phyloP scores from a whole-genome alignment of 1,140 invertebrate genomes.

The Cecropterus lyciades region DNA sequence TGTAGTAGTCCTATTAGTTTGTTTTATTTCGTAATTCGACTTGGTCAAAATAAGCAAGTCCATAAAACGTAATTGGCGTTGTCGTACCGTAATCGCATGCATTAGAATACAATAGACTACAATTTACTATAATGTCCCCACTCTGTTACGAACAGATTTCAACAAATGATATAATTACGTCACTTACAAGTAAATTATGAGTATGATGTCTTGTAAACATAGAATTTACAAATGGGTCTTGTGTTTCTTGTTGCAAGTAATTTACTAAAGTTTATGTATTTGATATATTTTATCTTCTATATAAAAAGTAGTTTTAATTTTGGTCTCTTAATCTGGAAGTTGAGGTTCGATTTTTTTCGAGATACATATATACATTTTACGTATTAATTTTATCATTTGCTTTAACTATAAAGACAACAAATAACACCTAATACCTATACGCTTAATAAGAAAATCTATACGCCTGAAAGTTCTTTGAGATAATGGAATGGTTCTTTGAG shows the following conservation, averaged over 20 bases:
- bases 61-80: constrained; percentile 16
- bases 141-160: constrained; percentile 20
- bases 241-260: background rate
- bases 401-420: too few species aligned
- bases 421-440: too few species aligned
- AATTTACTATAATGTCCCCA: constrained; percentile 28
- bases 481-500: too few species aligned
- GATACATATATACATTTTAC: too few species aligned
- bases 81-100: constrained; percentile 20
- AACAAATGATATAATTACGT: constrained; percentile 29
- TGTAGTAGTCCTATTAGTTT: background rate
- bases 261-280: too few species aligned
- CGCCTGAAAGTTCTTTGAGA: too few species aligned
- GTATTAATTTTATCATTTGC: too few species aligned
- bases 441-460: too few species aligned
- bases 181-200: constrained; percentile 19
- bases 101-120: constrained; percentile 33
- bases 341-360: too few species aligned
- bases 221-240: background rate
- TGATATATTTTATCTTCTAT: too few species aligned
- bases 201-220: background rate
- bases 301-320: too few species aligned
- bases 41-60: background rate
- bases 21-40: constrained; percentile 2
- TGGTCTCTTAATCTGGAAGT: too few species aligned